Percentiles rank a stretch among this genome's conserved stretches.
phyloP scores from a whole-genome alignment of 2,888 invertebrate species.

The Lasioglossum figueresi region DNA sequence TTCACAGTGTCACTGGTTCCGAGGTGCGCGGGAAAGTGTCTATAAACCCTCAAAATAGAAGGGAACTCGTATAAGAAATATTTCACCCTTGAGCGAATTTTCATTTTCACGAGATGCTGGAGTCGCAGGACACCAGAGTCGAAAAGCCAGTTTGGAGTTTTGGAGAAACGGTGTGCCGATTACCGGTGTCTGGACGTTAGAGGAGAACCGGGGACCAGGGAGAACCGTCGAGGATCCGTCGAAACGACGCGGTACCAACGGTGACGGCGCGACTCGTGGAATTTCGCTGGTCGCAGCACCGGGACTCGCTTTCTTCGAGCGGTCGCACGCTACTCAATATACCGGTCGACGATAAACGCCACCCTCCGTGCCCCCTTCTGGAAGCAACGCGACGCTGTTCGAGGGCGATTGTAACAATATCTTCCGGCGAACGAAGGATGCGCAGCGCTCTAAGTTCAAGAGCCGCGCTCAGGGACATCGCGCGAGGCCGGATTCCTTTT shows the following conservation, averaged over 20 bases:
- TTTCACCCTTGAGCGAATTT: neutral
- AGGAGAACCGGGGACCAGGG: neutral
- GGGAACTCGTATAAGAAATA: neutral
- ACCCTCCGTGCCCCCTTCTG: conserved; percentile 54
- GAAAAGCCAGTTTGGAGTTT: neutral
- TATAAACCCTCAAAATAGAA: rapidly evolving
- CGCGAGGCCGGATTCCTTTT: conserved; percentile 75
- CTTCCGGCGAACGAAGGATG: conserved; percentile 76
- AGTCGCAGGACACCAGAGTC: neutral
- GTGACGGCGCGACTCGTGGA: conserved; percentile 58
- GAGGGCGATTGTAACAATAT: conserved; percentile 82
- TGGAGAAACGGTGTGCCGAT: neutral
- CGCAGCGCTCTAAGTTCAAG: conserved; percentile 80
- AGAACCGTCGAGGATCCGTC: conserved; percentile 22
- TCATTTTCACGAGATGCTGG: neutral
- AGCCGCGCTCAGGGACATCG: conserved; percentile 82
- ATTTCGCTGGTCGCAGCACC: conserved; percentile 78
- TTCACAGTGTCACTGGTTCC: neutral
- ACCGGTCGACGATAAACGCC: conserved; percentile 73
- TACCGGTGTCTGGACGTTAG: neutral
- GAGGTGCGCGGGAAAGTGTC: neutral
- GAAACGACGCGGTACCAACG: conserved; percentile 25
- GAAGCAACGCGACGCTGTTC: conserved; percentile 70
- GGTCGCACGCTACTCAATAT: conserved; percentile 83
- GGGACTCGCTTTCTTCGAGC: conserved; percentile 74